A percentile compares a stretch with the other conserved stretches of the same genome.
Conservation (phyloP, 2,888 invertebrate species). For the Hyalella azteca region DNA sequence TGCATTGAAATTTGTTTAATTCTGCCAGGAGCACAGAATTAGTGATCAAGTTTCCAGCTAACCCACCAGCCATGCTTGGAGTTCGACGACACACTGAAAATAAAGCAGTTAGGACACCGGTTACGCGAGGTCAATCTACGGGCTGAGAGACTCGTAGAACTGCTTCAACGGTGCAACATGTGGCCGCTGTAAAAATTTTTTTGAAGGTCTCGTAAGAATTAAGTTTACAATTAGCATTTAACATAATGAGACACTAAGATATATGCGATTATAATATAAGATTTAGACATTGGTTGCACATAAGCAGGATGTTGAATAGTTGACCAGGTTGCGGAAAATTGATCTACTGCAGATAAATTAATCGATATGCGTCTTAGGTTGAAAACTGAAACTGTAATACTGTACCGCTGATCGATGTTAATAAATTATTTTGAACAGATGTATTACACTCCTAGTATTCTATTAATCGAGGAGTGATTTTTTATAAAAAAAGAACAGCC, state of each 20-base stretch:
- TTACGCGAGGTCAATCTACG: conserved; percentile 14
- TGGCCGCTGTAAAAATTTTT: not conserved
- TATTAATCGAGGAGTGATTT: no score
- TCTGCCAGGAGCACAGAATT: not conserved
- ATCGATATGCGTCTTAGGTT: no score
- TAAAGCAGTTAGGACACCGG: conserved; percentile 4
- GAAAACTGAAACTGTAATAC: no score
- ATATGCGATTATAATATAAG: not conserved
- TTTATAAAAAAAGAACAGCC: no score
- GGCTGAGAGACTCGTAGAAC: not conserved
- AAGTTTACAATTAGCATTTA: not conserved
- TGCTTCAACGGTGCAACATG: not conserved
- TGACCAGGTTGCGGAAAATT: no score
- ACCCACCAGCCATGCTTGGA: conserved; percentile 26
- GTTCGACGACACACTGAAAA: conserved; percentile 31
- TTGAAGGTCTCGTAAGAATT: not conserved
- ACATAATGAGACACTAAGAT: not conserved
- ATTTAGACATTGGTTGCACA: not conserved
- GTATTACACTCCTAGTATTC: no score
- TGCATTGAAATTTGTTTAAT: not conserved
- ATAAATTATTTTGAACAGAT: no score
- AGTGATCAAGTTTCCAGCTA: not conserved
- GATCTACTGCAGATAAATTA: no score
- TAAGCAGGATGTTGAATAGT: not conserved
- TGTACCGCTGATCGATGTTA: no score